phyloP scores from a whole-genome alignment of 2,888 invertebrate species.

The Torymus aiolomorphi region DNA sequence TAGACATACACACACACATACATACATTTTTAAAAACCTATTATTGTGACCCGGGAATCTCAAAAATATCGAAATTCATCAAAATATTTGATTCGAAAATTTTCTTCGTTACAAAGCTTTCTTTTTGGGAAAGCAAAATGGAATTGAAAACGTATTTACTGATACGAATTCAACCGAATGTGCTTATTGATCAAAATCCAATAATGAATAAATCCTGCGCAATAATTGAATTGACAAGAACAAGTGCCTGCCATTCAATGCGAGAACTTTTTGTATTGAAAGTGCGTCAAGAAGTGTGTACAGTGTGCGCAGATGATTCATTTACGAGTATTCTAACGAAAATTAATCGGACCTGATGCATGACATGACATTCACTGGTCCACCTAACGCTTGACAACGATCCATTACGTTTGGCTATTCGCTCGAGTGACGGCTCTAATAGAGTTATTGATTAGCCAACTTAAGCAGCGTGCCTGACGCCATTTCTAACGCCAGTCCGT shows the following conservation, averaged over 20 bases:
- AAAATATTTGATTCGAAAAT: too few relatives aligned
- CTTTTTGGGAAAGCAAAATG: too few relatives aligned
- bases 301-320: not conserved
- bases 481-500: constrained; percentile 30
- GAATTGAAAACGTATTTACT: too few relatives aligned
- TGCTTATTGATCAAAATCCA: not conserved
- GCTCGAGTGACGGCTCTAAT: constrained; percentile 58
- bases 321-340: not conserved
- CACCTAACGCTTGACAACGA: constrained; percentile 43
- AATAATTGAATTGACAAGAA: constrained; percentile 6
- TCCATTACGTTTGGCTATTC: constrained; percentile 59
- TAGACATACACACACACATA: too few relatives aligned
- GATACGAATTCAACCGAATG: too few relatives aligned
- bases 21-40: too few relatives aligned
- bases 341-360: constrained; percentile 27
- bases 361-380: constrained; percentile 19
- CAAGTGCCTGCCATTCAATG: not conserved
- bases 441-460: constrained; percentile 53
- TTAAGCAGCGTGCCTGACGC: constrained; percentile 21
- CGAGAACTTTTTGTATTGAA: not conserved
- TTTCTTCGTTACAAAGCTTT: too few relatives aligned
- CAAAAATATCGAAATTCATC: too few relatives aligned
- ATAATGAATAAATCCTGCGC: not conserved
- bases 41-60: too few relatives aligned
- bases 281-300: too few relatives aligned